Evolutionary conservation across 2,113 vertebrate species (phyloP).

Genomic region (Forbesichthys papilliferus): DNA sequence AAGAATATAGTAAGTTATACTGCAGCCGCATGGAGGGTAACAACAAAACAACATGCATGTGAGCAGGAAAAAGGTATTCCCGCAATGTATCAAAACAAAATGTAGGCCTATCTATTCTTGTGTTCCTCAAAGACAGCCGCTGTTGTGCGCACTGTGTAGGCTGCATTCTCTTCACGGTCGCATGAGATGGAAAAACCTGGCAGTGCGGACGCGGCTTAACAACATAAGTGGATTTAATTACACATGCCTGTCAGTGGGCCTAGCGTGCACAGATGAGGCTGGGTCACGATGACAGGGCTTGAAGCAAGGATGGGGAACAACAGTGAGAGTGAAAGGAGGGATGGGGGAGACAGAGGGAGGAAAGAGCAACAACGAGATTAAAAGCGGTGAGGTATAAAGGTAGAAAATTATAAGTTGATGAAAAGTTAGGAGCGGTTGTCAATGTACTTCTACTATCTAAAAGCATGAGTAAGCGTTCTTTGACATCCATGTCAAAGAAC

Average conservation of each 20-base stretch:
- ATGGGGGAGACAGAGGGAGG: neutral
- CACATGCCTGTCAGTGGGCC: conserved; percentile 33
- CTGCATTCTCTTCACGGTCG: too few species aligned
- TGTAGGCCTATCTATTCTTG: too few species aligned
- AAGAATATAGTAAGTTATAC: too few species aligned
- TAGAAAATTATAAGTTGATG: neutral
- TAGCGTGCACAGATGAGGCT: conserved; percentile 17
- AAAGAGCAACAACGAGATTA: neutral
- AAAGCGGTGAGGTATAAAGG: neutral
- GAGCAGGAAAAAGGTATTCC: too few species aligned
- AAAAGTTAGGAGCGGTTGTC: neutral
- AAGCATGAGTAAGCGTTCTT: neutral
- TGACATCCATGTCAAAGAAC: neutral
- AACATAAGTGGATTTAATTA: conserved; percentile 36
- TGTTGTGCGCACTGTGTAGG: too few species aligned
- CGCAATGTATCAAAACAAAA: too few species aligned
- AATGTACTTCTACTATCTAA: neutral
- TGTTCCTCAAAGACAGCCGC: too few species aligned
- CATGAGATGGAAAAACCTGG: too few species aligned
- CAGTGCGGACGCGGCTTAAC: too few species aligned
- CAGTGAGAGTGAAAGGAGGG: neutral
- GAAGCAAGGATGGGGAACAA: neutral
- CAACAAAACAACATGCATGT: too few species aligned
- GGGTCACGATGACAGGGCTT: conserved; percentile 14
- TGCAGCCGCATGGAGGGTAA: too few species aligned